These are phyloP conservation scores for Lycophotia porphyrea DNA, from an alignment of 2,888 invertebrate species.

Conservation along the genomic window DNA sequence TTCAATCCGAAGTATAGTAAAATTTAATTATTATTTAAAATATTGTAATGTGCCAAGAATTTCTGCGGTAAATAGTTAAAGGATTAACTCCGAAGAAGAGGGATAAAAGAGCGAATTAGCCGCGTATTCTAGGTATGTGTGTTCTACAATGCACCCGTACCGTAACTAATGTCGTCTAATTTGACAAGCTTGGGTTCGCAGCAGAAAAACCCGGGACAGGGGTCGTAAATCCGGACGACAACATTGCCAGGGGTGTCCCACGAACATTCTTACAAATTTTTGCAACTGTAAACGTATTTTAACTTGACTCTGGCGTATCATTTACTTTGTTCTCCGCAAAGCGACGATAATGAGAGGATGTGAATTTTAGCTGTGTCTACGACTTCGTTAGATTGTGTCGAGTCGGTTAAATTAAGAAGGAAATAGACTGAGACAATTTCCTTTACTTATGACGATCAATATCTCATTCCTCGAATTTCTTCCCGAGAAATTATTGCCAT, in stretches of 20 bases:
- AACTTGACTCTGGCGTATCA: constrained; percentile 53
- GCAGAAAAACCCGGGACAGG: constrained; percentile 56
- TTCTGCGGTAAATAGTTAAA: constrained; percentile 5
- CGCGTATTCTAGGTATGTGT: constrained; percentile 34
- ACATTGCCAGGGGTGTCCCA: constrained; percentile 56
- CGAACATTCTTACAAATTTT: constrained; percentile 58
- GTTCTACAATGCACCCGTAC: constrained; percentile 48
- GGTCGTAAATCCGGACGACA: constrained; percentile 61
- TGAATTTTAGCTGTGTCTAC: constrained; percentile 44
- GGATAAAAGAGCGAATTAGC: constrained; percentile 42
- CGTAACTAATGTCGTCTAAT: constrained; percentile 60
- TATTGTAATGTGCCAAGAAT: background rate
- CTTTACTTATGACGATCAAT: constrained; percentile 11
- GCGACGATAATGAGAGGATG: constrained; percentile 56
- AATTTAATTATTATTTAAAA: background rate
- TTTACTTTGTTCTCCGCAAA: constrained; percentile 54
- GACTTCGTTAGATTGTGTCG: constrained; percentile 33
- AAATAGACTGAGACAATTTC: constrained; percentile 19
- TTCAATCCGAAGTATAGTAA: background rate
- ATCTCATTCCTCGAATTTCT: background rate
- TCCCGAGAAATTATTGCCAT: background rate
- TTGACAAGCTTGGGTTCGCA: constrained; percentile 59
- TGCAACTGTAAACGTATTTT: constrained; percentile 55
- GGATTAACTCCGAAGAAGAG: background rate
- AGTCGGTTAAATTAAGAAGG: constrained; percentile 28